Evolutionary conservation across 1,140 invertebrate species (phyloP), one percentile per base, ranked within the genome.

Genomic region (Mamestra configurata): DNA sequence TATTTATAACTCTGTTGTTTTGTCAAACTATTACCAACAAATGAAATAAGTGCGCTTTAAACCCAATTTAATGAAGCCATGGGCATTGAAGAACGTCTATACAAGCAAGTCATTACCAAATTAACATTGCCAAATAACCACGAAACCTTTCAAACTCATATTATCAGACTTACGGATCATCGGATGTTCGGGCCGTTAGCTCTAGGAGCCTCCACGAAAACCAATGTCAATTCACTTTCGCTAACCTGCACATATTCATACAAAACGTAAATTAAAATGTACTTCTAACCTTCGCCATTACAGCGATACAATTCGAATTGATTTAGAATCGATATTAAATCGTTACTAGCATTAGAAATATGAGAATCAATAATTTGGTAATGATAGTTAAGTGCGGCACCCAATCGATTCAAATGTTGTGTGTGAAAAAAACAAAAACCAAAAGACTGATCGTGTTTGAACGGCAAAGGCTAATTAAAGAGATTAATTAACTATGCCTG

Each of bases 221-320:
- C 70, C 70, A 72, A 72, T 75, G 53, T 59, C 53, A 75, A 75
- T 75, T 59, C 24, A 72, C 49, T 55, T 55, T 72, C 51, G 40
- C 43, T 70, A 51, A 40, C 22, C 49, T 55, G 15, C 51, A 40
- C 49, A 72, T 55, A 72, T 1, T 22, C 18, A 31, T 31, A 57
- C 11, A 4, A 37, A 4, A 18, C 31, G n/a, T 4, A n/a, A 61
- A 0, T 5, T 46, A 43, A 49, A 46, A 6, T 13, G 5, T 15
- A 22, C 0, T 37, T 4, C 18, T 66, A 24, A 71, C 51, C 70
- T 72, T 37, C 71, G 8, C 8, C 20, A 59, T 40, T 59, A 73
- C 7, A 11, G 20, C 27, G 37, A 72, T 27, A n/a, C 71, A 43
- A 57, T 43, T 24, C 10, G 37, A 22, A 57, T 71, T 31, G 22